A percentile compares a stretch with the other conserved stretches of the same genome.
phyloP scores from a whole-genome alignment of 2,113 vertebrate genomes.

The Arothron firmamentum region DNA sequence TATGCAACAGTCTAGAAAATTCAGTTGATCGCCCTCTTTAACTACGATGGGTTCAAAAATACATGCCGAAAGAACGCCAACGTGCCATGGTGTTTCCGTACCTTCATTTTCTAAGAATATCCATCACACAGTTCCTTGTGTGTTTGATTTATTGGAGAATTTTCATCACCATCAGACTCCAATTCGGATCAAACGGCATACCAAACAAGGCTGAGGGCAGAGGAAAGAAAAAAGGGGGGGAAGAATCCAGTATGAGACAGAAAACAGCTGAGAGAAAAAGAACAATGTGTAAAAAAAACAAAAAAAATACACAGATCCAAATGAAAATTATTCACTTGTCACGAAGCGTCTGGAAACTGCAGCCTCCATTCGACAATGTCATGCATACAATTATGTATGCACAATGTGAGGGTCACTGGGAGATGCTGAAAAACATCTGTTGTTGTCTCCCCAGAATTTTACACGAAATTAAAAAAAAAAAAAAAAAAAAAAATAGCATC shows the following conservation, averaged over 20 bases:
- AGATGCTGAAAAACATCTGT: conserved; percentile 61
- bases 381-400: conserved; percentile 60
- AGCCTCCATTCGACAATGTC: conserved; percentile 68
- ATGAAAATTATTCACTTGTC: conserved; percentile 70
- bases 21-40: conserved; percentile 37
- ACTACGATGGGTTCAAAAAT: conserved; percentile 14
- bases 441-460: conserved; percentile 48
- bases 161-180: conserved; percentile 35
- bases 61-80: conserved; percentile 27
- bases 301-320: conserved; percentile 40
- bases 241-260: conserved; percentile 17
- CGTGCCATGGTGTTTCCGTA: conserved; percentile 44
- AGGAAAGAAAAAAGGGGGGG: conserved; percentile 22
- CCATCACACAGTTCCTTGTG: conserved; percentile 35
- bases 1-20: conserved; percentile 54
- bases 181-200: conserved; percentile 45
- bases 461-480: conserved; percentile 12
- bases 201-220: conserved; percentile 32
- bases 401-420: conserved; percentile 51
- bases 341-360: conserved; percentile 66
- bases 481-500: background rate
- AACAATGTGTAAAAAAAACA: conserved; percentile 10
- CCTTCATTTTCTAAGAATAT: conserved; percentile 55
- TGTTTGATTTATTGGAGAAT: conserved; percentile 37
- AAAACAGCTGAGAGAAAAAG: conserved; percentile 16